These are phyloP conservation scores for Drosophila limbata DNA, from an alignment of 2,888 invertebrate genomes.

Conservation along the genomic window DNA sequence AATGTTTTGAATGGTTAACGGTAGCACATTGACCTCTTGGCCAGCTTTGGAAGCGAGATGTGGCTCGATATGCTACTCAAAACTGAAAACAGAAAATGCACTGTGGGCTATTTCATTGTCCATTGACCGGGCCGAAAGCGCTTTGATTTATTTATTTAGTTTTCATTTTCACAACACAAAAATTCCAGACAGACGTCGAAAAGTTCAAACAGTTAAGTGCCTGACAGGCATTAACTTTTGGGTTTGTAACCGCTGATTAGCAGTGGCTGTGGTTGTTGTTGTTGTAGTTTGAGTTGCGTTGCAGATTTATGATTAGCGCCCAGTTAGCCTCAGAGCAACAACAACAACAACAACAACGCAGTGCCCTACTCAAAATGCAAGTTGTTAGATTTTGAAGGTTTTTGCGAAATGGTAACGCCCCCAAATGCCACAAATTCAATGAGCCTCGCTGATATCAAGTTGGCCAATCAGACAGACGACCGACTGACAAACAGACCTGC, in stretches of 20 bases:
- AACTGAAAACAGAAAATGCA: slow-evolving; percentile 12
- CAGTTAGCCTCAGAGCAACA: slow-evolving; percentile 50
- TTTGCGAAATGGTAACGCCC: slow-evolving; percentile 71
- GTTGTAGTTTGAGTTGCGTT: slow-evolving; percentile 60
- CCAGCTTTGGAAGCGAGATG: slow-evolving; percentile 26
- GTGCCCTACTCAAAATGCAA: slow-evolving; percentile 79
- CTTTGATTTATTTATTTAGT: slow-evolving; percentile 76
- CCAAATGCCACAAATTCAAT: slow-evolving; percentile 80
- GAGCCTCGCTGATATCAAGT: slow-evolving; percentile 60
- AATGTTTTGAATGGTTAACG: slow-evolving; percentile 60
- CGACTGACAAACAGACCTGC: slow-evolving; percentile 12
- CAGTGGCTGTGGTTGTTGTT: slow-evolving; percentile 30
- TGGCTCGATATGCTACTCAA: slow-evolving; percentile 33
- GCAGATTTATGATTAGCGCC: slow-evolving; percentile 79
- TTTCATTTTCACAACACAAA: slow-evolving; percentile 67
- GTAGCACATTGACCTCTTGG: slow-evolving; percentile 74
- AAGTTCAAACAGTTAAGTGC: slow-evolving; percentile 79
- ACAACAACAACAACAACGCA: slow-evolving; percentile 23
- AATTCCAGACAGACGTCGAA: slow-evolving; percentile 72
- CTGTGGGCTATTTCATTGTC: slow-evolving; percentile 29
- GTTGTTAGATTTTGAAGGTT: slow-evolving; percentile 77
- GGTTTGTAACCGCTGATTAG: slow-evolving; percentile 73
- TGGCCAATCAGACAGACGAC: slow-evolving; percentile 58
- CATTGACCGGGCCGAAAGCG: slow-evolving; percentile 39
- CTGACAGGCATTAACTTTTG: slow-evolving; percentile 77